A percentile compares a stretch with the other conserved stretches of the same genome.
Conservation (phyloP, 2,888 invertebrate genomes). For the Cantharis flavilabris region DNA sequence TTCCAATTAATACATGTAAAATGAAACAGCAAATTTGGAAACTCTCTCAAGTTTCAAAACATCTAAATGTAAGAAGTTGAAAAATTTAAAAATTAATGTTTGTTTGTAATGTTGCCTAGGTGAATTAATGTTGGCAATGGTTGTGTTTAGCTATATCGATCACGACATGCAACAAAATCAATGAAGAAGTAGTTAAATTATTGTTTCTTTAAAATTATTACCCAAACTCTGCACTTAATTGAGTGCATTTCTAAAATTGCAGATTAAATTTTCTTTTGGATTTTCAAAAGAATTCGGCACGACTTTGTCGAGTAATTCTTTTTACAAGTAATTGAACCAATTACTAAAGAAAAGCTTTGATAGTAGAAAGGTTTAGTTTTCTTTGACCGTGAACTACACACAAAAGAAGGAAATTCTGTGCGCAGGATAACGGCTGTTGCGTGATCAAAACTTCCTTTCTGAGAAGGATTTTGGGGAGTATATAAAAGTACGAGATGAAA, state of each 20-base stretch:
- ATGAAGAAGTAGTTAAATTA: neutral
- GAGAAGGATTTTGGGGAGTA: conserved; percentile 13
- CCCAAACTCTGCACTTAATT: neutral
- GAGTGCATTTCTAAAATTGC: neutral
- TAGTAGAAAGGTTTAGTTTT: neutral
- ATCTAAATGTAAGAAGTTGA: neutral
- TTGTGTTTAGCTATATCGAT: neutral
- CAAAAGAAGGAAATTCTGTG: conserved; percentile 6
- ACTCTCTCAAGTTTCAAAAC: neutral
- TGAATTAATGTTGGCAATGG: neutral
- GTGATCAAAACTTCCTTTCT: conserved; percentile 6
- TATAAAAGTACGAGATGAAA: conserved; percentile 22
- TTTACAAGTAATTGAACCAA: neutral
- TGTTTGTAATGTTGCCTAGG: neutral
- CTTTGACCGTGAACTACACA: conserved; percentile 11
- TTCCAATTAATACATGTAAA: neutral
- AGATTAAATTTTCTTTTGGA: neutral
- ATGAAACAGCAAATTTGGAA: neutral
- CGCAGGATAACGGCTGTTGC: neutral
- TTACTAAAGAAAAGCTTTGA: neutral
- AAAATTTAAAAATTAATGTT: neutral
- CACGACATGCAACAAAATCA: neutral
- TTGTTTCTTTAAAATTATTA: neutral
- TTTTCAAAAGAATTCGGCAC: neutral
- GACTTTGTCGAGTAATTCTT: neutral